These are phyloP conservation scores for Geophilus truncorum DNA, from an alignment of 2,888 invertebrate species.

Conservation along the genomic window DNA sequence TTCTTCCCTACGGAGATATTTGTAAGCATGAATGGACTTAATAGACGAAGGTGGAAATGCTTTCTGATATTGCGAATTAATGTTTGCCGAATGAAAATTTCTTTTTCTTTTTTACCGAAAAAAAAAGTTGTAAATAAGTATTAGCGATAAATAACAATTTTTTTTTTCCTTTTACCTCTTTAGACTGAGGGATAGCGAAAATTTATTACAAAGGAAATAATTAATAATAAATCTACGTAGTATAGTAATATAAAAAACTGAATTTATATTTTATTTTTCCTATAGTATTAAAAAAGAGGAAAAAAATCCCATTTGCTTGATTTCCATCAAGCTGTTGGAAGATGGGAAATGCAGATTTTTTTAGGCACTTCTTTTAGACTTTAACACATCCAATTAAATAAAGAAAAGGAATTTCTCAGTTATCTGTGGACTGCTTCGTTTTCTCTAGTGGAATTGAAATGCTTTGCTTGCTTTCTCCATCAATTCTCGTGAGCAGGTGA, in stretches of 20 bases:
- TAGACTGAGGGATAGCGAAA: not conserved
- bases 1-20: slow-evolving; percentile 7
- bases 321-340: not conserved
- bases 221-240: not conserved
- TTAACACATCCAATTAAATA: slow-evolving; percentile 8
- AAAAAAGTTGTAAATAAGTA: not conserved
- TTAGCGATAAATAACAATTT: not conserved
- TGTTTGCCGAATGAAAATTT: not conserved
- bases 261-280: not conserved
- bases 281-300: not conserved
- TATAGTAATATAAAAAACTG: not conserved
- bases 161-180: not conserved
- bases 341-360: not conserved
- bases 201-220: not conserved
- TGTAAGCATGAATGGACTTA: not conserved
- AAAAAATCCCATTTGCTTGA: not conserved
- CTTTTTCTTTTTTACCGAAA: not conserved
- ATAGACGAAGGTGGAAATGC: not conserved
- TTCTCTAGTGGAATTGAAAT: slow-evolving; percentile 13
- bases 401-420: slow-evolving; percentile 7
- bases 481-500: slow-evolving; percentile 15
- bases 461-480: slow-evolving; percentile 15
- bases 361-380: slow-evolving; percentile 1
- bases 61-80: not conserved
- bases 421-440: slow-evolving; percentile 15